These are phyloP conservation scores for Anthoptus insignis DNA, from an alignment of 2,888 invertebrate species.

Conservation along the genomic window DNA sequence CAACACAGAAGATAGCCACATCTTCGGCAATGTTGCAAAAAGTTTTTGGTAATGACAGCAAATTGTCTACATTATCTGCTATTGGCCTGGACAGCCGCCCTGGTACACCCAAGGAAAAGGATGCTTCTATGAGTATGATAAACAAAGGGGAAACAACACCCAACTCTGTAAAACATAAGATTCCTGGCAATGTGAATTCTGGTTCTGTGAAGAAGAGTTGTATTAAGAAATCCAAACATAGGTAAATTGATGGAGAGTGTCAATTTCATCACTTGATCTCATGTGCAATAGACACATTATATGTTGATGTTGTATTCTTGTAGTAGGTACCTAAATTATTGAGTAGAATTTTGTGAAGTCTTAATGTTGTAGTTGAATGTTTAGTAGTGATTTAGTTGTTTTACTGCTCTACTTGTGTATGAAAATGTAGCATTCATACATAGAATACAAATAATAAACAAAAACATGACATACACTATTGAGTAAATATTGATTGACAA, in stretches of 20 bases:
- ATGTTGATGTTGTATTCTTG: slow-evolving; percentile 7
- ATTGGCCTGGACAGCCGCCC: slow-evolving; percentile 80
- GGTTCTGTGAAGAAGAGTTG: slow-evolving; percentile 91
- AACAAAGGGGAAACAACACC: slow-evolving; percentile 75
- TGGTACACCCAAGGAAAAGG: slow-evolving; percentile 82
- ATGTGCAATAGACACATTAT: slow-evolving; percentile 23
- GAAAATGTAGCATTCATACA: too few relatives aligned
- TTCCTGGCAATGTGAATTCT: slow-evolving; percentile 66
- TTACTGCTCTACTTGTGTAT: too few relatives aligned
- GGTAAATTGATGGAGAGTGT: slow-evolving; percentile 78
- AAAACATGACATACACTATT: too few relatives aligned
- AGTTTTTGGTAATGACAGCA: slow-evolving; percentile 74
- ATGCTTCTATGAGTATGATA: slow-evolving; percentile 63
- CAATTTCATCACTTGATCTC: slow-evolving; percentile 17
- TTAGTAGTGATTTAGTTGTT: neutral
- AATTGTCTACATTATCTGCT: slow-evolving; percentile 66
- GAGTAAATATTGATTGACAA: too few relatives aligned
- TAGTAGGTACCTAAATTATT: slow-evolving; percentile 5
- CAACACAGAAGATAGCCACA: slow-evolving; percentile 74
- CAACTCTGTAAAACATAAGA: slow-evolving; percentile 84
- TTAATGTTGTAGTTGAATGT: slow-evolving; percentile 4
- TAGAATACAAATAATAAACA: too few relatives aligned
- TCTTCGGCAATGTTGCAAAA: slow-evolving; percentile 77
- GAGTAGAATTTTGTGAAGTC: slow-evolving; percentile 27
- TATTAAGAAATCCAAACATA: slow-evolving; percentile 94